These are phyloP conservation scores for Gobionotothen gibberifrons DNA, from an alignment of 2,797 vertebrate species.

Conservation along the genomic window DNA sequence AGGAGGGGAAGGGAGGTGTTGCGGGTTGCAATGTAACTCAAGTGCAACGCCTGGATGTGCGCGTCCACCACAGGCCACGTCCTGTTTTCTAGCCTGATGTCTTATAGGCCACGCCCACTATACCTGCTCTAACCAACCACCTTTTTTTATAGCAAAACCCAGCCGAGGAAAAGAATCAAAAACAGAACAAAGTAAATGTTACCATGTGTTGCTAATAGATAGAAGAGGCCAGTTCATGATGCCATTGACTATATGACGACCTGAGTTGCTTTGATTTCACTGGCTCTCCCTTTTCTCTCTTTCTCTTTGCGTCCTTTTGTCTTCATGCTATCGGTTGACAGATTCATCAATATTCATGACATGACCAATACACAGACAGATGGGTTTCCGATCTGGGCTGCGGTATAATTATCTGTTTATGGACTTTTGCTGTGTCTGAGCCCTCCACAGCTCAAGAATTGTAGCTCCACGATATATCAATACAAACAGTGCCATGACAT, in stretches of 20 bases:
- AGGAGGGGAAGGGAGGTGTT: conserved; percentile 64
- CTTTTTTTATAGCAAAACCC: conserved; percentile 86
- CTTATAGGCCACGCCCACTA: conserved; percentile 93
- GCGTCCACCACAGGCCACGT: conserved; percentile 41
- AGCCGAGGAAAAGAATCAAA: conserved; percentile 71
- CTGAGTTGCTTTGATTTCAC: conserved; percentile 80
- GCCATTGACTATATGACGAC: conserved; percentile 88
- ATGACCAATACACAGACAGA: conserved; percentile 38
- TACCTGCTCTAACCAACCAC: conserved; percentile 93
- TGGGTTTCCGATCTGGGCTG: conserved; percentile 44
- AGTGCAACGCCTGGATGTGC: conserved; percentile 42
- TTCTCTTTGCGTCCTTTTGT: conserved; percentile 55
- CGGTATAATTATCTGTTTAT: conserved; percentile 40
- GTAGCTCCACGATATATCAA: conserved; percentile 57
- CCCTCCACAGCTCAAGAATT: conserved; percentile 54
- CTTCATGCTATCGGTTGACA: conserved; percentile 59
- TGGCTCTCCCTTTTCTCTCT: conserved; percentile 50
- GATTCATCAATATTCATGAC: conserved; percentile 40
- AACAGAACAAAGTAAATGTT: conserved; percentile 90
- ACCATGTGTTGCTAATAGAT: conserved; percentile 94
- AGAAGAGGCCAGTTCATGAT: conserved; percentile 85
- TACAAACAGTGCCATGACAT: conserved; percentile 69
- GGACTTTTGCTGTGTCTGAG: conserved; percentile 51
- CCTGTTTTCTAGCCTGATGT: conserved; percentile 93
- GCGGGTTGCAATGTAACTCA: conserved; percentile 71